These are phyloP conservation scores for Sarcophaga caerulescens DNA, from an alignment of 2,888 invertebrate genomes.

Conservation along the genomic window DNA sequence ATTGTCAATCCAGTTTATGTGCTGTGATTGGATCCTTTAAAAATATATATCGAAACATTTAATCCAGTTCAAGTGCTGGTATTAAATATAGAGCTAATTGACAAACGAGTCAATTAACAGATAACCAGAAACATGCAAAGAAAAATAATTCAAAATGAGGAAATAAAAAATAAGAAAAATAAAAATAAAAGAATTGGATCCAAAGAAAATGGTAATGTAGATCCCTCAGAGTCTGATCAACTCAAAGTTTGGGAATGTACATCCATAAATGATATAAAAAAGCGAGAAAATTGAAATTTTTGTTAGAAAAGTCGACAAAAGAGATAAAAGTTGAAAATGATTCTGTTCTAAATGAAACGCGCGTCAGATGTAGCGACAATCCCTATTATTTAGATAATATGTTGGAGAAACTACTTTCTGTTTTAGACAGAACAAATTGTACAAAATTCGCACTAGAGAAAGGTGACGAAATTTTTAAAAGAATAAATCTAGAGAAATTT, in stretches of 20 bases:
- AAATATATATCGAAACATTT: too few relatives aligned
- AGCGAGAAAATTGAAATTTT: constrained; percentile 12
- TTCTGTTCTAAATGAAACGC: constrained; percentile 2
- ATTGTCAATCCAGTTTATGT: too few relatives aligned
- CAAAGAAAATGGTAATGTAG: too few relatives aligned
- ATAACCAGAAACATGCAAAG: not conserved
- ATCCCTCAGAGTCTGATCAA: not conserved
- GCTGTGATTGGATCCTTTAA: too few relatives aligned
- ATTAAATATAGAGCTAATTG: too few relatives aligned
- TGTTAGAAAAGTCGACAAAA: not conserved
- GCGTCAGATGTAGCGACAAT: not conserved
- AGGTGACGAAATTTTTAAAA: constrained; percentile 4
- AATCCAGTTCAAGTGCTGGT: too few relatives aligned
- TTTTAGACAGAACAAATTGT: not conserved
- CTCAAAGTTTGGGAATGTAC: constrained; percentile 27
- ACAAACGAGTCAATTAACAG: too few relatives aligned
- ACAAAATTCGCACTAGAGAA: constrained; percentile 8
- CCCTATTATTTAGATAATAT: constrained; percentile 12
- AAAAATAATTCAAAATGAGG: not conserved
- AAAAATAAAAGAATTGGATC: too few relatives aligned
- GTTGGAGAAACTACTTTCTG: constrained; percentile 4
- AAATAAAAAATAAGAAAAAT: not conserved
- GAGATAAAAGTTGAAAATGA: not conserved
- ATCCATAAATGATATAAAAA: constrained; percentile 31
- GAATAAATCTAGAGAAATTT: not conserved